Evolutionary conservation across 2,888 invertebrate genomes (phyloP).

Genomic region (Axea sp.): DNA sequence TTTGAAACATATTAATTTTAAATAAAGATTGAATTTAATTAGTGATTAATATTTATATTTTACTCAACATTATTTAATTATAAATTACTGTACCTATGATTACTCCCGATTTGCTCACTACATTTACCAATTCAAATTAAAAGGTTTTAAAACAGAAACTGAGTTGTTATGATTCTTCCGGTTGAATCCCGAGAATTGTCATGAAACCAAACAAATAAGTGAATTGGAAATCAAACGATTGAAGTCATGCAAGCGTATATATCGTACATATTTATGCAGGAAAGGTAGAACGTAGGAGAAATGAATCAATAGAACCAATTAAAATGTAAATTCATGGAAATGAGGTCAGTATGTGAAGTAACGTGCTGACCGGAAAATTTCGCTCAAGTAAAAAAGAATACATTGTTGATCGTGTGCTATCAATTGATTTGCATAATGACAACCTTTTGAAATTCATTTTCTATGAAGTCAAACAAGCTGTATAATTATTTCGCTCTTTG

Average conservation of each 20-base stretch:
- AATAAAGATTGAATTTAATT: no score
- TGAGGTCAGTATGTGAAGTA: conserved; percentile 72
- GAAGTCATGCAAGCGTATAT: conserved; percentile 24
- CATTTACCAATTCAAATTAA: no score
- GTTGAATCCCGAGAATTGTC: conserved; percentile 7
- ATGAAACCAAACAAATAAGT: conserved; percentile 27
- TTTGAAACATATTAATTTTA: no score
- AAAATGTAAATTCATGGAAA: conserved; percentile 78
- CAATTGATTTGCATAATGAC: conserved; percentile 29
- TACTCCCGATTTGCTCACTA: no score
- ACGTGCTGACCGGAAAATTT: conserved; percentile 68
- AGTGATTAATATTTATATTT: no score
- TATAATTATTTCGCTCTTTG: background rate
- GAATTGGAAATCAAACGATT: conserved; percentile 35
- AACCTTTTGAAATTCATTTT: background rate
- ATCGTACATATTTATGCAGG: conserved; percentile 70
- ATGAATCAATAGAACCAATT: conserved; percentile 71
- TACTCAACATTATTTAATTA: no score
- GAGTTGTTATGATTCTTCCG: conserved; percentile 14
- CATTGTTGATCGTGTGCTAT: conserved; percentile 27
- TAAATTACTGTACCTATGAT: no score
- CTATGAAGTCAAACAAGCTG: conserved; percentile 1
- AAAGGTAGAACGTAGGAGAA: conserved; percentile 31
- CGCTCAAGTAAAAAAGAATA: conserved; percentile 18
- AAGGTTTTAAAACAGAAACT: conserved; percentile 2